These are phyloP conservation scores for Eupeodes luniger DNA, from an alignment of 2,888 invertebrate species.

Conservation along the genomic window DNA sequence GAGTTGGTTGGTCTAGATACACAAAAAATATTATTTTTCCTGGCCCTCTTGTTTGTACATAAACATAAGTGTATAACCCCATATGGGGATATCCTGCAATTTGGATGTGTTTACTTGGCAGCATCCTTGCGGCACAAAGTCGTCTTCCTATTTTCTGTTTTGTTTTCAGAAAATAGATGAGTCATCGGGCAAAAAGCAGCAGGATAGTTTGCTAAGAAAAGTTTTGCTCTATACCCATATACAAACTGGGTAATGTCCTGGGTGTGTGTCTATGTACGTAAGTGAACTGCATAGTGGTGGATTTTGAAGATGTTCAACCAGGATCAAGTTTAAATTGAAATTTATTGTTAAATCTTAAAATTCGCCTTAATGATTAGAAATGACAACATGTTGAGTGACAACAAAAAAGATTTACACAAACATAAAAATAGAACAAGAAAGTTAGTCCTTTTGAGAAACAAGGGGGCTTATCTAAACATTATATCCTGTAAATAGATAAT, in stretches of 20 bases:
- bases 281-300: not conserved
- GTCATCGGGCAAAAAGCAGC: not conserved
- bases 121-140: not conserved
- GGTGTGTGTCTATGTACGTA: too few species aligned
- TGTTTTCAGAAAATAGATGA: slow-evolving; percentile 5
- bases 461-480: not conserved
- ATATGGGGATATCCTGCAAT: not conserved
- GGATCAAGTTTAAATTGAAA: slow-evolving; percentile 20
- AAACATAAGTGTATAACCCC: too few species aligned
- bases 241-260: not conserved
- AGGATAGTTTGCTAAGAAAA: slow-evolving; percentile 8
- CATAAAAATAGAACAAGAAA: not conserved
- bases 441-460: not conserved
- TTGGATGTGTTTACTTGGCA: slow-evolving; percentile 10
- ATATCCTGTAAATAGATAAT: not conserved
- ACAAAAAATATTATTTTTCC: not conserved
- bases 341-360: slow-evolving; percentile 14
- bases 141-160: not conserved
- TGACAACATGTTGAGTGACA: slow-evolving; percentile 64
- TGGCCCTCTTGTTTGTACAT: too few species aligned
- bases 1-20: not conserved
- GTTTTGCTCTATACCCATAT: not conserved
- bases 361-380: slow-evolving; percentile 65
- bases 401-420: slow-evolving; percentile 29
- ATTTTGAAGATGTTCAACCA: not conserved